Conservation (phyloP, 2,888 invertebrate genomes). For the Napeogenes inachia region DNA sequence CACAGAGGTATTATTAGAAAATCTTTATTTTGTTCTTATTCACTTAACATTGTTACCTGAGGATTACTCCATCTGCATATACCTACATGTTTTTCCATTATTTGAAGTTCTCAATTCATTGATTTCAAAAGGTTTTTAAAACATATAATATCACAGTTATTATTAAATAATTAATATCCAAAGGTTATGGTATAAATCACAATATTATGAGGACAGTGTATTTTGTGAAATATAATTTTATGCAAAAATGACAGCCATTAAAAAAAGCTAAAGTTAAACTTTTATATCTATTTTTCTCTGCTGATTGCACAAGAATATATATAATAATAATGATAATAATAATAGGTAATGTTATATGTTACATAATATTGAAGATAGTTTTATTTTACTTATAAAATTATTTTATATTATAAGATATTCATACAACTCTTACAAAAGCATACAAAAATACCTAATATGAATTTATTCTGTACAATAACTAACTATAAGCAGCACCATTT, state of each 20-base stretch:
- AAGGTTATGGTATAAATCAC: slow-evolving; percentile 51
- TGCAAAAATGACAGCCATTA: slow-evolving; percentile 6
- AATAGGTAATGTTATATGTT: background rate
- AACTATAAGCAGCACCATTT: slow-evolving; percentile 76
- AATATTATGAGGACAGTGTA: background rate
- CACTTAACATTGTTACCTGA: slow-evolving; percentile 26
- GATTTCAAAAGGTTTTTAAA: slow-evolving; percentile 67
- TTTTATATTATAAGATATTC: slow-evolving; percentile 25
- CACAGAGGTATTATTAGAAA: slow-evolving; percentile 30
- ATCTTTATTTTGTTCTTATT: slow-evolving; percentile 38
- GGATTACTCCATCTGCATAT: slow-evolving; percentile 32
- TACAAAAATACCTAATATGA: slow-evolving; percentile 68
- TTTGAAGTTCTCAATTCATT: slow-evolving; percentile 48
- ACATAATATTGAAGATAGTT: background rate
- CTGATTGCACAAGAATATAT: slow-evolving; percentile 45
- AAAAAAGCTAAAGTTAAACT: slow-evolving; percentile 18
- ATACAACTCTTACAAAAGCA: slow-evolving; percentile 38
- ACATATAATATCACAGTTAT: slow-evolving; percentile 77
- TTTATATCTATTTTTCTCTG: slow-evolving; percentile 35
- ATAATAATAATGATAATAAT: too few species aligned
- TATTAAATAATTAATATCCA: slow-evolving; percentile 69
- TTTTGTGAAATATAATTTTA: background rate
- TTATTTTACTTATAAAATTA: slow-evolving; percentile 10
- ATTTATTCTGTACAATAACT: slow-evolving; percentile 77
- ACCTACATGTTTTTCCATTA: slow-evolving; percentile 32